A percentile compares a stretch with the other conserved stretches of the same genome.
Evolutionary conservation across 1,140 invertebrate species (phyloP).

Genomic region (Trichonephila clavipes): DNA sequence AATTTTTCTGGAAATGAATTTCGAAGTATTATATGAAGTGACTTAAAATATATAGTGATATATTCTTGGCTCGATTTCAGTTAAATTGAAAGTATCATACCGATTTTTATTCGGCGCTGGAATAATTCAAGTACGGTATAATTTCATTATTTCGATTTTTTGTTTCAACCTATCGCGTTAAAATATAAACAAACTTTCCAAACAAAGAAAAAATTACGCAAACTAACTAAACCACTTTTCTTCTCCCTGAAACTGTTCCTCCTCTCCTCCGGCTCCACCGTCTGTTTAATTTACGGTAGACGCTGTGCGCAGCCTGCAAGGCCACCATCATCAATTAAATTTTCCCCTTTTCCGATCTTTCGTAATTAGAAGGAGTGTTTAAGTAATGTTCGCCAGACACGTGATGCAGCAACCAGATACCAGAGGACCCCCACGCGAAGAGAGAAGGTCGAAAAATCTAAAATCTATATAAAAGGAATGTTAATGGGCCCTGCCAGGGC

Average conservation of each 20-base stretch:
- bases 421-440: conserved; percentile 34
- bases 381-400: conserved; percentile 76
- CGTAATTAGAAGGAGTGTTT: conserved; percentile 76
- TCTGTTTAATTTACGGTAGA: conserved; percentile 75
- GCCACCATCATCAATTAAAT: conserved; percentile 76
- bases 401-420: conserved; percentile 74
- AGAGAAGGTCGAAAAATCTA: conserved; percentile 73
- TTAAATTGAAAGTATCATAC: too few relatives aligned
- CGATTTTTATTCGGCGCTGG: too few relatives aligned
- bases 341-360: conserved; percentile 76
- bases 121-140: too few relatives aligned
- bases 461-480: conserved; percentile 76
- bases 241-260: neutral
- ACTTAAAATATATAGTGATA: too few relatives aligned
- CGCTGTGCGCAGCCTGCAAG: conserved; percentile 49
- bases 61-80: too few relatives aligned
- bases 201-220: neutral
- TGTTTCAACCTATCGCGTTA: too few relatives aligned
- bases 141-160: too few relatives aligned
- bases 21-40: too few relatives aligned
- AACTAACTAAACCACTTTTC: neutral
- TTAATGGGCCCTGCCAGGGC: conserved; percentile 59
- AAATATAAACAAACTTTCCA: neutral
- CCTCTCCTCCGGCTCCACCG: neutral
- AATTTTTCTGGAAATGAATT: too few relatives aligned